Evolutionary conservation across 2,113 vertebrate genomes (phyloP).

Genomic region (Tupaia tana): DNA sequence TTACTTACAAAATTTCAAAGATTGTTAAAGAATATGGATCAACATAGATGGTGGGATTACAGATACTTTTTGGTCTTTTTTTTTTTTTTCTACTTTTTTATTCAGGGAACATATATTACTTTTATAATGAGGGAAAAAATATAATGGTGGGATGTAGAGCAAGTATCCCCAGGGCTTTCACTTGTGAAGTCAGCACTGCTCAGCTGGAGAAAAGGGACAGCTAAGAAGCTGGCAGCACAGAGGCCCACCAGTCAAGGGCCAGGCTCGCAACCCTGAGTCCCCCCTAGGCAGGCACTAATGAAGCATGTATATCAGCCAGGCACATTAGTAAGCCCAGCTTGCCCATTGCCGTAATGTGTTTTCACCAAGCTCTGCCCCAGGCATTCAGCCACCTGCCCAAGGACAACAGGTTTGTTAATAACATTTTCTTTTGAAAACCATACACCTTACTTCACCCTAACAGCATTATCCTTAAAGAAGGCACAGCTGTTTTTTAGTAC

Average conservation of each 20-base stretch:
- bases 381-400: constrained; percentile 46
- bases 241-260: neutral
- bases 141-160: neutral
- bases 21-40: neutral
- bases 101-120: neutral
- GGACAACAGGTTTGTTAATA: neutral
- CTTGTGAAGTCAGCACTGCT: neutral
- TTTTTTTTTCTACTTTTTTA: neutral
- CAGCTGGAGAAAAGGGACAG: neutral
- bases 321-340: neutral
- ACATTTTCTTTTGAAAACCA: constrained; percentile 29
- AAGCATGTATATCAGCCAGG: rapidly evolving
- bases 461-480: neutral
- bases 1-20: neutral
- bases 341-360: neutral
- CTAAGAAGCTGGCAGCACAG: neutral
- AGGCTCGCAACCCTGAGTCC: too few relatives aligned
- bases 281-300: neutral
- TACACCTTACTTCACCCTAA: neutral
- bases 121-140: constrained; percentile 19
- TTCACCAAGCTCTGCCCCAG: constrained; percentile 18
- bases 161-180: neutral
- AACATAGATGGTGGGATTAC: neutral
- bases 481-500: neutral
- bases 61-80: neutral